A percentile compares a stretch with the other conserved stretches of the same genome.
Evolutionary conservation across 2,113 vertebrate genomes (phyloP).

Genomic region (Macquaria australasica): DNA sequence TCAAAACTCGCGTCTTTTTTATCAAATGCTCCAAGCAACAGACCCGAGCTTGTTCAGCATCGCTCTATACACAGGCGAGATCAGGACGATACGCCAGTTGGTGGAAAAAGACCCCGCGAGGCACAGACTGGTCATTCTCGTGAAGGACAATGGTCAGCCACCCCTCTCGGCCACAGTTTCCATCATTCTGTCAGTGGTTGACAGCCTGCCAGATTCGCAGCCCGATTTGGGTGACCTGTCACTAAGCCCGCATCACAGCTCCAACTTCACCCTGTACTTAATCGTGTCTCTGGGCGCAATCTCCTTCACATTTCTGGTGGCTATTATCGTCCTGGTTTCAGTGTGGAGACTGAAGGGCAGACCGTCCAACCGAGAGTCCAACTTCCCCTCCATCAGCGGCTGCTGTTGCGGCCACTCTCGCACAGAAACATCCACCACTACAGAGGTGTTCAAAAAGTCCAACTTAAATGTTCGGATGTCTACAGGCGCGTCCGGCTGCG

Average conservation of each 20-base stretch:
- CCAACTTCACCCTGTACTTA: slow-evolving; percentile 87
- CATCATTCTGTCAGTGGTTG: slow-evolving; percentile 90
- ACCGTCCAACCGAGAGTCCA: slow-evolving; percentile 62
- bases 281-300: slow-evolving; percentile 89
- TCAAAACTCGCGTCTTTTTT: slow-evolving; percentile 89
- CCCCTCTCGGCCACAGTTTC: slow-evolving; percentile 92
- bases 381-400: slow-evolving; percentile 66
- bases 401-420: slow-evolving; percentile 79
- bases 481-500: slow-evolving; percentile 64
- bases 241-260: slow-evolving; percentile 81
- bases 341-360: slow-evolving; percentile 84
- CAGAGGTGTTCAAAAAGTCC: slow-evolving; percentile 85
- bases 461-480: slow-evolving; percentile 82
- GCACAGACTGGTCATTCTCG: slow-evolving; percentile 88
- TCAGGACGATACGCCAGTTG: slow-evolving; percentile 88
- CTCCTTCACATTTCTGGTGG: slow-evolving; percentile 90
- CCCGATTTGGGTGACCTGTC: slow-evolving; percentile 88
- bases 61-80: slow-evolving; percentile 86
- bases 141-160: slow-evolving; percentile 90
- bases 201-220: slow-evolving; percentile 88
- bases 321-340: slow-evolving; percentile 88
- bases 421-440: slow-evolving; percentile 62
- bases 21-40: slow-evolving; percentile 86
- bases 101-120: slow-evolving; percentile 85
- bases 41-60: slow-evolving; percentile 88